phyloP scores from a whole-genome alignment of 2,888 invertebrate species.

The Apamea monoglypha region DNA sequence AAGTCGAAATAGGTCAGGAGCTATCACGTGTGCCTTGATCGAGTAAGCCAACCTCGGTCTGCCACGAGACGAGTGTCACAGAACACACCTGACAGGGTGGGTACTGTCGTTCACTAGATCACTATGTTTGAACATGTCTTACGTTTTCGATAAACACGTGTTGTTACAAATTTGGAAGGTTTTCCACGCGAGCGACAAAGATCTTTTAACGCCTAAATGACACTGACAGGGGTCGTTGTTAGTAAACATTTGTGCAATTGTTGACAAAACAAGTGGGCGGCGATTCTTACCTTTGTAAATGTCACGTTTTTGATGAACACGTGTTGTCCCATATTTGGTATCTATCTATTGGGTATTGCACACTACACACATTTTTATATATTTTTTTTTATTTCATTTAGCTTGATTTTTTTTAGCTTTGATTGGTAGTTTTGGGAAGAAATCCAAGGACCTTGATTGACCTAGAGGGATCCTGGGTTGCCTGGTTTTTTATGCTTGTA shows the following conservation, averaged over 20 bases:
- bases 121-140: neutral
- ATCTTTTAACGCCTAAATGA: neutral
- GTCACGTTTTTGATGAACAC: neutral
- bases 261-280: neutral
- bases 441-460: no score
- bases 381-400: neutral
- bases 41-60: constrained; percentile 29
- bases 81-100: neutral
- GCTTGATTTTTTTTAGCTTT: neutral
- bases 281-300: neutral
- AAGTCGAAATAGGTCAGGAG: constrained; percentile 51
- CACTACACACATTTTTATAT: neutral
- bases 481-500: no score
- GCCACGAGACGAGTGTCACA: constrained; percentile 46
- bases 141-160: neutral
- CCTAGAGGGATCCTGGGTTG: no score
- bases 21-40: constrained; percentile 37
- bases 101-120: constrained; percentile 28
- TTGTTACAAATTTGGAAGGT: neutral
- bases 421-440: fast-evolving
- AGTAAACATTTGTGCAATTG: neutral
- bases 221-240: neutral
- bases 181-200: no score
- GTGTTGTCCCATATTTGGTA: neutral
- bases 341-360: neutral